Evolutionary conservation across 2,888 invertebrate species (phyloP).

Genomic region (Folsomia manolachei): DNA sequence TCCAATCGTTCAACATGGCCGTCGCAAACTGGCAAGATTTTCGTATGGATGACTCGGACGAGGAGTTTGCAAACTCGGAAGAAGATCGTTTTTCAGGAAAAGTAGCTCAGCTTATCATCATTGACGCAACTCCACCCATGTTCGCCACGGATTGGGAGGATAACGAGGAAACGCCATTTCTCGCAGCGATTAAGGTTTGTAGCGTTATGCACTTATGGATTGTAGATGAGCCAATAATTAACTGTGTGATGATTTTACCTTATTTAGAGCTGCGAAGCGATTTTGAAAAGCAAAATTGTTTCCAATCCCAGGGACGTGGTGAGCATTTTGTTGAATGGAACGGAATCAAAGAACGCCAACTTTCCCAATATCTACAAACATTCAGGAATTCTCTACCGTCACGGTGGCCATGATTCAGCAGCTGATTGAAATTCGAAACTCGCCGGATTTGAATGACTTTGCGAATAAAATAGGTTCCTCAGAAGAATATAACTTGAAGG

Average conservation of each 20-base stretch:
- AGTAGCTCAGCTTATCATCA: slow-evolving; percentile 35
- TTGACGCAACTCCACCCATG: slow-evolving; percentile 44
- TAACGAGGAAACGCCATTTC: slow-evolving; percentile 37
- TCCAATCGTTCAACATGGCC: too few species aligned
- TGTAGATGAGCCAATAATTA: not conserved
- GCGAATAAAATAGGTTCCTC: slow-evolving; percentile 42
- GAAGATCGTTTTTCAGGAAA: slow-evolving; percentile 22
- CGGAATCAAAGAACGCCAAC: slow-evolving; percentile 39
- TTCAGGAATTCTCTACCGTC: slow-evolving; percentile 39
- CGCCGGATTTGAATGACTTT: slow-evolving; percentile 38
- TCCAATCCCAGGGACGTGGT: slow-evolving; percentile 39
- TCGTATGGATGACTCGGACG: slow-evolving; percentile 38
- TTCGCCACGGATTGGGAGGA: slow-evolving; percentile 37
- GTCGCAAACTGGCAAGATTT: not conserved
- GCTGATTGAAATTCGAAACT: slow-evolving; percentile 32
- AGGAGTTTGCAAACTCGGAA: slow-evolving; percentile 30
- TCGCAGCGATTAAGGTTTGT: slow-evolving; percentile 44
- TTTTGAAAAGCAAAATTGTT: slow-evolving; percentile 44
- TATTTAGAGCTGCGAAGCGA: slow-evolving; percentile 44
- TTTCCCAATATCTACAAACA: slow-evolving; percentile 40
- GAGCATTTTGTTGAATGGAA: slow-evolving; percentile 41
- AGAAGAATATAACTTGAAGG: slow-evolving; percentile 34
- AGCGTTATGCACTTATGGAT: not conserved
- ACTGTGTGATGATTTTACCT: not conserved
- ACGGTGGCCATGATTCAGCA: slow-evolving; percentile 41